A percentile compares a stretch with the other conserved stretches of the same genome.
phyloP scores from a whole-genome alignment of 2,113 vertebrate species.

The Grantiella picta region DNA sequence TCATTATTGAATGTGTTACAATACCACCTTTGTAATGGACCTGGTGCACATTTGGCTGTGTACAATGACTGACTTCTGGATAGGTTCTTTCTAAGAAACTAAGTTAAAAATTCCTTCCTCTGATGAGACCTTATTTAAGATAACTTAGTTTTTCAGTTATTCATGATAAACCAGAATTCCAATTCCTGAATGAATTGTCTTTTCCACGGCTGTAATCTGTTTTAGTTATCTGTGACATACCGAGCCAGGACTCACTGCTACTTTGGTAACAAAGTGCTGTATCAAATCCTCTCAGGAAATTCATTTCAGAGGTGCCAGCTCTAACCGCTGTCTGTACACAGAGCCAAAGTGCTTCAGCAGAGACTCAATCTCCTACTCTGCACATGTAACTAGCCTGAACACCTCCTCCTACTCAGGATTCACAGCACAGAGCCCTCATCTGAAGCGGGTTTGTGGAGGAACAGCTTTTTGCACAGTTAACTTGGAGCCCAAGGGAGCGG shows the following conservation, averaged over 20 bases:
- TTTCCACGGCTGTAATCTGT: constrained; percentile 2
- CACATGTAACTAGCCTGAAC: background rate
- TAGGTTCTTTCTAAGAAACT: background rate
- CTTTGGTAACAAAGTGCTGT: background rate
- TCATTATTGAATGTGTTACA: background rate
- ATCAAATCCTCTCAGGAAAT: constrained; percentile 19
- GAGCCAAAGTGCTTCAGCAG: constrained; percentile 28
- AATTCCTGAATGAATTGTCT: background rate
- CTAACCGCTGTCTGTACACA: background rate
- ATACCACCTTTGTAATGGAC: background rate
- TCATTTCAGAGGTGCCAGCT: constrained; percentile 3
- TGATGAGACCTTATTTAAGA: background rate
- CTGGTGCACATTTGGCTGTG: background rate
- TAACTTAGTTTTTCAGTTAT: background rate
- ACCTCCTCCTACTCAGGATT: background rate
- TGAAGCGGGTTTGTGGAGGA: background rate
- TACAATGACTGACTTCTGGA: background rate
- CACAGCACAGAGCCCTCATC: background rate
- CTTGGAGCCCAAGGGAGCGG: background rate
- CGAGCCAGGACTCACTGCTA: background rate
- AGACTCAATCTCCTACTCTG: background rate
- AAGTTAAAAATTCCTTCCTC: background rate
- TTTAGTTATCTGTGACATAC: background rate
- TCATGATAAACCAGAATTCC: background rate
- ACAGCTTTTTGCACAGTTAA: background rate